These are phyloP conservation scores for Dicrostonyx torquatus DNA, from an alignment of 2,797 vertebrate species.

Conservation along the genomic window DNA sequence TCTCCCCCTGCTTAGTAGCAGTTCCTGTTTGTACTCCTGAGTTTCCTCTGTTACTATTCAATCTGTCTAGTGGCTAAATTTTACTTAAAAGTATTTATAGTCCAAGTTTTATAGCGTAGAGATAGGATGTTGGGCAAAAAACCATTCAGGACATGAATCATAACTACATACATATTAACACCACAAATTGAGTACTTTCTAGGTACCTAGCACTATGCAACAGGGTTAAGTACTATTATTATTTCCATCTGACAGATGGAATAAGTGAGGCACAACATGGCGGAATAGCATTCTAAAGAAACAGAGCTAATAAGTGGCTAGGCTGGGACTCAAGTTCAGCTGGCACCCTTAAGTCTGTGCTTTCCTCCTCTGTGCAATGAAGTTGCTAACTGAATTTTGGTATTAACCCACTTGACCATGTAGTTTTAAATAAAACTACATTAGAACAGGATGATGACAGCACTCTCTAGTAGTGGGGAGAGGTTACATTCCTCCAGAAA, in stretches of 20 bases:
- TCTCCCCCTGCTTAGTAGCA: background rate
- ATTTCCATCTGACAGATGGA: conserved; percentile 44
- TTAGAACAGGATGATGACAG: background rate
- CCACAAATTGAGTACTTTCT: background rate
- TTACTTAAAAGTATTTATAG: conserved; percentile 7
- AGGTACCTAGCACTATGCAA: background rate
- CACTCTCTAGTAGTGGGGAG: conserved; percentile 26
- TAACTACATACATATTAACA: background rate
- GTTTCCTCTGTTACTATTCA: background rate
- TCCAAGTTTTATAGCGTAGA: conserved; percentile 39
- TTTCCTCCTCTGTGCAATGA: conserved; percentile 21
- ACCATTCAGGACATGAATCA: background rate
- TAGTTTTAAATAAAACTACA: conserved; percentile 55
- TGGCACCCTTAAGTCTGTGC: conserved; percentile 1
- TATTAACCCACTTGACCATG: conserved; percentile 39
- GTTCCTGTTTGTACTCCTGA: background rate
- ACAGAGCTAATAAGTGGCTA: background rate
- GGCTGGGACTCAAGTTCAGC: conserved; percentile 15
- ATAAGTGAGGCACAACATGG: conserved; percentile 46
- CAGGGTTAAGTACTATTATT: conserved; percentile 24
- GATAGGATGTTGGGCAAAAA: background rate
- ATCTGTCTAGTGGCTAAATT: background rate
- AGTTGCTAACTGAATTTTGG: conserved; percentile 17
- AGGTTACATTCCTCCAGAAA: conserved; percentile 50
- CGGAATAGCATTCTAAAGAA: conserved; percentile 46